Conservation (phyloP, 2,888 invertebrate genomes). For the Monopis laevigella region DNA sequence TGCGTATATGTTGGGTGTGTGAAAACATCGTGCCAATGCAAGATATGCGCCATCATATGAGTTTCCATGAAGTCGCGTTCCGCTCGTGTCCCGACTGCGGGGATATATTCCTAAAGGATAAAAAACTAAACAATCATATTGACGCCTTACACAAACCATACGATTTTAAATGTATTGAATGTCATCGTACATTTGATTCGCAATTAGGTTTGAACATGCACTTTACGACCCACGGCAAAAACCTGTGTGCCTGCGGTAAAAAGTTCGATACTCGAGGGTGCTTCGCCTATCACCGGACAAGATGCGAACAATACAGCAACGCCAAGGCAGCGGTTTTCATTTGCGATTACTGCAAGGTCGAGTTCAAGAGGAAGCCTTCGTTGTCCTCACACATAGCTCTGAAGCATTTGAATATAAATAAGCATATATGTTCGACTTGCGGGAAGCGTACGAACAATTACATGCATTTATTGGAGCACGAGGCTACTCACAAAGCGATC, state of each 20-base stretch:
- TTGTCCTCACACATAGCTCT: constrained; percentile 28
- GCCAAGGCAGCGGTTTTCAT: constrained; percentile 18
- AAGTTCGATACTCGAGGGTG: constrained; percentile 29
- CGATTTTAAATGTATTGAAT: constrained; percentile 26
- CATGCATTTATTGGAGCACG: constrained; percentile 30
- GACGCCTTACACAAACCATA: constrained; percentile 18
- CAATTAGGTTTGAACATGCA: constrained; percentile 24
- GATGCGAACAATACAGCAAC: constrained; percentile 19
- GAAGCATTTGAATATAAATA: constrained; percentile 21
- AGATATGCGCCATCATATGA: constrained; percentile 22
- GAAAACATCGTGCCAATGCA: constrained; percentile 22
- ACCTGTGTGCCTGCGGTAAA: constrained; percentile 27
- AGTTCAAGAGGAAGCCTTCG: constrained; percentile 24
- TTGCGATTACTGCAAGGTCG: constrained; percentile 34
- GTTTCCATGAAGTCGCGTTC: constrained; percentile 21
- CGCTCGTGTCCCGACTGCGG: constrained; percentile 27
- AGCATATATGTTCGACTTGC: constrained; percentile 24
- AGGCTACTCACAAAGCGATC: constrained; percentile 29
- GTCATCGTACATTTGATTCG: constrained; percentile 26
- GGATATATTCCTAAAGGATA: constrained; percentile 22
- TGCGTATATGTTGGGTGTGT: constrained; percentile 30
- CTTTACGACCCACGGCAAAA: constrained; percentile 23
- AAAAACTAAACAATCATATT: constrained; percentile 19
- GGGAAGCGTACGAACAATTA: constrained; percentile 30
- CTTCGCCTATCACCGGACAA: constrained; percentile 25